A percentile compares a stretch with the other conserved stretches of the same genome.
Evolutionary conservation across 2,113 vertebrate genomes (phyloP).

Genomic region (Pungitius pungitius): DNA sequence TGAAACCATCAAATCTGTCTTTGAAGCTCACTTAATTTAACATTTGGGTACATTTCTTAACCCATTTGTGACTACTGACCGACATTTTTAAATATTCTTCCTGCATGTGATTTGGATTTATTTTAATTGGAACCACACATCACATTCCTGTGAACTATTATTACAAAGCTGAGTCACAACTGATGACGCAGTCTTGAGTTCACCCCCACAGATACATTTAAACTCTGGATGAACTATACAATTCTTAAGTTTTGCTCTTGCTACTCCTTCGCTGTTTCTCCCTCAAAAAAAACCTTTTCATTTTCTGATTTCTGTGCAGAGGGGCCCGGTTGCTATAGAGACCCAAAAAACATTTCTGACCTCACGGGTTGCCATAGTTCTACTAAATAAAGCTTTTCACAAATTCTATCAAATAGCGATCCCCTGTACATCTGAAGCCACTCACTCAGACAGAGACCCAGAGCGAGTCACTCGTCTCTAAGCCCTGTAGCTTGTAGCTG

Average conservation of each 20-base stretch:
- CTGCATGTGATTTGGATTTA: constrained; percentile 10
- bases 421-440: constrained; percentile 24
- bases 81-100: constrained; percentile 19
- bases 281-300: constrained; percentile 40
- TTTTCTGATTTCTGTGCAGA: constrained; percentile 54
- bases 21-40: constrained; percentile 17
- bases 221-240: constrained; percentile 60
- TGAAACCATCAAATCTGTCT: constrained; percentile 6
- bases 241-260: constrained; percentile 31
- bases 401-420: constrained; percentile 50
- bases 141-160: constrained; percentile 15
- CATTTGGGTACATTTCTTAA: constrained; percentile 16
- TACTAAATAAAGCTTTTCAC: constrained; percentile 67
- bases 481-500: constrained; percentile 51
- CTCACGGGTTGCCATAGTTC: constrained; percentile 56
- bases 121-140: constrained; percentile 21
- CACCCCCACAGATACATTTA: constrained; percentile 14
- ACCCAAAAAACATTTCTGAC: constrained; percentile 60
- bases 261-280: constrained; percentile 2
- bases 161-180: constrained; percentile 51
- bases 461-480: constrained; percentile 29
- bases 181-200: constrained; percentile 39
- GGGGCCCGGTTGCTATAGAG: constrained; percentile 58
- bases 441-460: constrained; percentile 29
- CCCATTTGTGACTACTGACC: not conserved